Base-by-base conservation (phyloP, 2,888 invertebrate genomes). In the Anagyrus pseudococci region DNA sequence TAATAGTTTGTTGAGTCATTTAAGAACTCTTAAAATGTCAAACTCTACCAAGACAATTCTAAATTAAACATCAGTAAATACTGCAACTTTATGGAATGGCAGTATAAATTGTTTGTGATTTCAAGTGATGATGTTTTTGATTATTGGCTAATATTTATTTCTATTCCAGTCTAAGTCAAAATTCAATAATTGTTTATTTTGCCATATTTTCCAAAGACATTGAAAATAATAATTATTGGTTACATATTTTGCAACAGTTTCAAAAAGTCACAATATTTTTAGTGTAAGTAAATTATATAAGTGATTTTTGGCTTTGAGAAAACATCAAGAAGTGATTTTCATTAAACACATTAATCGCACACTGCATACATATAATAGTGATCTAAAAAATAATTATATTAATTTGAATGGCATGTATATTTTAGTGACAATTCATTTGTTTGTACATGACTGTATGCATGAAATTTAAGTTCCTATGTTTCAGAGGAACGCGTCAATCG, bases 1-100 rank as follows among this genome's bases (percentile, higher is more conserved):
- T 81, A 79, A 76, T 67, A 43, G 22, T 40, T 58, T 29, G 25
- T 53, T 33, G 26, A 55, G 49, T 50, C 23, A 13, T 15, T 48
- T 54, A 52, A 65, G 60, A 64, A 61, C 43, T n/a, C n/a, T n/a
- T n/a, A n/a, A n/a, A n/a, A n/a, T n/a, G n/a, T n/a, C n/a, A n/a
- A n/a, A n/a, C n/a, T n/a, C n/a, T 52, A 58, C 53, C 58, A 40
- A 41, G 57, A 64, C 53, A 50, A 53, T 65, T 55, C 15, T n/a
- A 13, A n/a, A 53, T 59, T 62, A 19, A 10, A 37, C 26, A 56
- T 40, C 43, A 55, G 23, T 55, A 20, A 17, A 29, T 19, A 53
- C 23, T 57, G 41, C 46, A 41, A 53, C 59, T 62, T 17, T 49
- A 23, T 37, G 6, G n/a, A 25, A 44, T 49, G 26, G 47, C 46